Evolutionary conservation across 2,113 vertebrate genomes (phyloP).

Genomic region (chimpanzee (Pan troglodytes)): DNA sequence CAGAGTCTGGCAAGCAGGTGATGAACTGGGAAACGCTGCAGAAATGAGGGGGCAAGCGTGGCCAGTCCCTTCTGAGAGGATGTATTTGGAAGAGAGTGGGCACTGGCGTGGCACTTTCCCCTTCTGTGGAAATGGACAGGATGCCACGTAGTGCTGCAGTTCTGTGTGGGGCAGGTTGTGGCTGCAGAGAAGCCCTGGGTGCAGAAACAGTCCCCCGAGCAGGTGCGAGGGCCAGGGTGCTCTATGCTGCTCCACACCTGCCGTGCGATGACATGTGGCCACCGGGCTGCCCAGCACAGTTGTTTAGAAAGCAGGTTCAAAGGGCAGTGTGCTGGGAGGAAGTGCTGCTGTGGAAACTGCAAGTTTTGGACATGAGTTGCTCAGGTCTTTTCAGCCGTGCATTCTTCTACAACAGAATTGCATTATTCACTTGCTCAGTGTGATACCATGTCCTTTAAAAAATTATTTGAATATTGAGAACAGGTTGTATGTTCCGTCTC

Average conservation of each 20-base stretch:
- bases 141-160: not conserved
- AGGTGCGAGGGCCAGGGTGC: not conserved
- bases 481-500: not conserved
- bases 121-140: not conserved
- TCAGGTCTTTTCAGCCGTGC: not conserved
- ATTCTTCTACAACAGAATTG: not conserved
- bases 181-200: not conserved
- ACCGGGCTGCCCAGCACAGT: not conserved
- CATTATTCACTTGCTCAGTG: not conserved
- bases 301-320: slow-evolving; percentile 64
- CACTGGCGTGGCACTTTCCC: not conserved
- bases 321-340: slow-evolving; percentile 41
- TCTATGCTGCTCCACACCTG: not conserved
- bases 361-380: not conserved
- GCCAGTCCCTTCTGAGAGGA: not conserved
- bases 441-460: not conserved
- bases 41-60: not conserved
- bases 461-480: not conserved
- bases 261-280: slow-evolving; percentile 42
- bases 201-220: slow-evolving; percentile 12
- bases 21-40: not conserved
- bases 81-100: not conserved
- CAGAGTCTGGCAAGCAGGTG: not conserved
- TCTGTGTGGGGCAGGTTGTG: not conserved
- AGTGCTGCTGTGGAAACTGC: slow-evolving; percentile 48